Percentiles rank a stretch among this genome's conserved stretches.
Conservation (phyloP, 2,888 invertebrate species). For the Hirudinaria manillensis region DNA sequence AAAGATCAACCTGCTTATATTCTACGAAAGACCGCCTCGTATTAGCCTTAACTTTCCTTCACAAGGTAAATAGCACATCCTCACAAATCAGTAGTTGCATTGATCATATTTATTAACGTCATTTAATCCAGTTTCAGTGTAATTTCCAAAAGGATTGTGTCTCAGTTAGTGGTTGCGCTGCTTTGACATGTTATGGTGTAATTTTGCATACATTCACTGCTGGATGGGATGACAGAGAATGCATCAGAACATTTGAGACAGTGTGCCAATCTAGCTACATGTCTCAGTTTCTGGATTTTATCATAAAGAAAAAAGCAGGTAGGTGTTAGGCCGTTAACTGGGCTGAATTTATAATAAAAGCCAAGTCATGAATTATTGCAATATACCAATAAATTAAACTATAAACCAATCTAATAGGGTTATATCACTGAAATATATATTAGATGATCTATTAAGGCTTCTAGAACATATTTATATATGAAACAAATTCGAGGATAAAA, state of each 20-base stretch:
- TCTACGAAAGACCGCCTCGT: constrained; percentile 52
- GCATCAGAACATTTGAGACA: constrained; percentile 47
- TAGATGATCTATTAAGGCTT: too few relatives aligned
- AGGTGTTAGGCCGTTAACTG: constrained; percentile 16
- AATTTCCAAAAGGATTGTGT: constrained; percentile 42
- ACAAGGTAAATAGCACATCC: constrained; percentile 43
- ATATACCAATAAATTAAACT: too few relatives aligned
- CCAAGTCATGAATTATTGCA: background rate
- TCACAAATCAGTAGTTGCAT: too few relatives aligned
- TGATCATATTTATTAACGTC: background rate
- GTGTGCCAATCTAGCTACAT: constrained; percentile 45
- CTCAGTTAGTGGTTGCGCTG: constrained; percentile 45
- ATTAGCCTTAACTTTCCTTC: constrained; percentile 48
- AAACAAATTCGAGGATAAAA: too few relatives aligned
- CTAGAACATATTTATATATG: too few relatives aligned
- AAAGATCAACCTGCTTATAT: constrained; percentile 52
- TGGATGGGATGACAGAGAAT: constrained; percentile 55
- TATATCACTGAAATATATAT: too few relatives aligned
- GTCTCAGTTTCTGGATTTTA: constrained; percentile 45
- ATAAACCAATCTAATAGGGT: too few relatives aligned
- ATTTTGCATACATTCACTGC: constrained; percentile 53
- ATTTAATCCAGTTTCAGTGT: constrained; percentile 38
- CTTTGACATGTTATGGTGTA: constrained; percentile 50
- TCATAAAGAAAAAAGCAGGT: constrained; percentile 50
- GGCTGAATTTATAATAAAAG: background rate